These are phyloP conservation scores for Athene cunicularia DNA, from an alignment of 2,113 vertebrate genomes.

Conservation along the genomic window DNA sequence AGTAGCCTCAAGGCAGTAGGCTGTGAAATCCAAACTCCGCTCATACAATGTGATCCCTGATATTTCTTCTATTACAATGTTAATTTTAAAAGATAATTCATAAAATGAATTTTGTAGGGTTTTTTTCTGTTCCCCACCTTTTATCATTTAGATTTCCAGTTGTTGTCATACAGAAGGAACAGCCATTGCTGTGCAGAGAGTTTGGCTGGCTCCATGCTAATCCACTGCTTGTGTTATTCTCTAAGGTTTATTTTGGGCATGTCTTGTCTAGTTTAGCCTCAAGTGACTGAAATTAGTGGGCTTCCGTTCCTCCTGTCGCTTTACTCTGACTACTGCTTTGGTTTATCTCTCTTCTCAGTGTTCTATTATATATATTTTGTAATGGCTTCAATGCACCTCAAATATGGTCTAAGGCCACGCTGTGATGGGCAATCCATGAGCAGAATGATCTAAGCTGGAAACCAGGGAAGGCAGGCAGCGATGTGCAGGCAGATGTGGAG, in stretches of 20 bases:
- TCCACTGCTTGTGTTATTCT: background rate
- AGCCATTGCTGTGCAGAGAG: background rate
- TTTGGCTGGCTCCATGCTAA: background rate
- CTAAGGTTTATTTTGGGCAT: background rate
- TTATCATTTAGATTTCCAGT: background rate
- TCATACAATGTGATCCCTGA: accelerated
- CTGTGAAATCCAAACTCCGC: background rate
- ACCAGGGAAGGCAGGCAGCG: background rate
- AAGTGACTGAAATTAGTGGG: background rate
- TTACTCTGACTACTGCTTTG: background rate
- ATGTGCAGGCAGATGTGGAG: background rate
- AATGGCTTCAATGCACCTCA: background rate
- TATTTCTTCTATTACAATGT: background rate
- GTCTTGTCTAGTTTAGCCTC: background rate
- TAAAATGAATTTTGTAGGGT: background rate
- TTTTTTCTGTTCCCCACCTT: background rate
- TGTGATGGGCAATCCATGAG: background rate
- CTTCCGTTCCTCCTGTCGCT: background rate
- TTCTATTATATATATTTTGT: background rate
- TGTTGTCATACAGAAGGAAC: background rate
- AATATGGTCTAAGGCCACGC: background rate
- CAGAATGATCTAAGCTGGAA: background rate
- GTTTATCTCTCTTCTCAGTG: background rate
- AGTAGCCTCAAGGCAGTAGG: background rate
- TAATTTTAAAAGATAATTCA: background rate